These are phyloP conservation scores for Callorhinus ursinus DNA, from an alignment of 2,113 vertebrate genomes.

Conservation along the genomic window DNA sequence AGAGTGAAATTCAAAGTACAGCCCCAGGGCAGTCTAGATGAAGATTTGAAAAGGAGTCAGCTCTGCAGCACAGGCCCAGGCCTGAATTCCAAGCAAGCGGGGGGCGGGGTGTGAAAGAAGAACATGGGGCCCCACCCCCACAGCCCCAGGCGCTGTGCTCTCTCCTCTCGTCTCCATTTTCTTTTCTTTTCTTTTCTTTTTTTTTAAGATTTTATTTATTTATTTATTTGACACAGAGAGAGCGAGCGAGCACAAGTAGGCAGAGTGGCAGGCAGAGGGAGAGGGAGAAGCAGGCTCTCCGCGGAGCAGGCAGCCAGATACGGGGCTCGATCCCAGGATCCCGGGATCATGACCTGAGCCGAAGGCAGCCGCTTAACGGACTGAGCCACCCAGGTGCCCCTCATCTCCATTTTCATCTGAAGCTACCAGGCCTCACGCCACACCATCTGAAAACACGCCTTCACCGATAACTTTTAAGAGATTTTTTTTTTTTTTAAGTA, in stretches of 20 bases:
- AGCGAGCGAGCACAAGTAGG: too few species aligned
- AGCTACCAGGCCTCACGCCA: background rate
- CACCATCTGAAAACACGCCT: background rate
- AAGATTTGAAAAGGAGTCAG: background rate
- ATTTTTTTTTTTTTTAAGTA: background rate
- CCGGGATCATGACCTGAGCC: too few species aligned
- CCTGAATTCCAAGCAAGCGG: background rate
- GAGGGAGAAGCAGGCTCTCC: too few species aligned
- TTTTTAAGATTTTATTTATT: too few species aligned
- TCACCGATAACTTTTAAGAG: background rate
- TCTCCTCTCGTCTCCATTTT: background rate
- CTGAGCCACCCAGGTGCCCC: too few species aligned
- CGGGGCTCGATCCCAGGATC: too few species aligned
- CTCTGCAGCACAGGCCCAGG: slow-evolving; percentile 13
- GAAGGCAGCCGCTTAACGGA: too few species aligned
- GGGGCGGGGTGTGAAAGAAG: fast-evolving
- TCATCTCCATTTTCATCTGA: background rate
- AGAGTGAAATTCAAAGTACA: slow-evolving; percentile 12
- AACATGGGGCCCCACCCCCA: background rate
- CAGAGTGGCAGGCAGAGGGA: too few species aligned
- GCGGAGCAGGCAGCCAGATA: too few species aligned
- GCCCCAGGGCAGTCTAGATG: background rate
- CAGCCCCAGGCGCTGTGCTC: too few species aligned
- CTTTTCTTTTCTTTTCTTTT: background rate
- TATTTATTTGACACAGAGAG: too few species aligned